Conservation (phyloP, 2,888 invertebrate genomes). For the Pycnomerus fuliginosus region DNA sequence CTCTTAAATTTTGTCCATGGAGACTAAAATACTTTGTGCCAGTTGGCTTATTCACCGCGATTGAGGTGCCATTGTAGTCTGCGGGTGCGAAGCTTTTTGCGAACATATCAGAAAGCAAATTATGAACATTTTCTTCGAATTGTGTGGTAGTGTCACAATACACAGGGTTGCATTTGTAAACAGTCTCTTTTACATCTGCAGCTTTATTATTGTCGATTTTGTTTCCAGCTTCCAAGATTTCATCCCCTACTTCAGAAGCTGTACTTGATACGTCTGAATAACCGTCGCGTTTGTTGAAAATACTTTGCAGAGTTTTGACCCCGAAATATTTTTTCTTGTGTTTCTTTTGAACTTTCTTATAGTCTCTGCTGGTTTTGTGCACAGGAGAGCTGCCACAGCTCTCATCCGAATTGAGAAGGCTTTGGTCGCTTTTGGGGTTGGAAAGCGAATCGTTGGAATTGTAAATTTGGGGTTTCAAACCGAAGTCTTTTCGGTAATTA, state of each 20-base stretch:
- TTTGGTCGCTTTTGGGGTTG: constrained; percentile 51
- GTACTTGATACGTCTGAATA: constrained; percentile 53
- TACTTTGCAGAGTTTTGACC: constrained; percentile 54
- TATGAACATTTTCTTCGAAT: constrained; percentile 53
- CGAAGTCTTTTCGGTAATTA: constrained; percentile 10
- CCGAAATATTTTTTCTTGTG: constrained; percentile 55
- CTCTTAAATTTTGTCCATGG: constrained; percentile 47
- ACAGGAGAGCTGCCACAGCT: constrained; percentile 58
- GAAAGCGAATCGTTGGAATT: constrained; percentile 49
- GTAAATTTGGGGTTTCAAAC: constrained; percentile 24
- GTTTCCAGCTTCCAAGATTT: constrained; percentile 8
- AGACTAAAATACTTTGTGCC: constrained; percentile 48
- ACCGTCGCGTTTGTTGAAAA: constrained; percentile 51
- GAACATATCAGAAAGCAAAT: constrained; percentile 51
- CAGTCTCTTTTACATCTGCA: constrained; percentile 17
- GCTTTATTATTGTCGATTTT: constrained; percentile 7
- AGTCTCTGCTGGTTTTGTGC: constrained; percentile 50
- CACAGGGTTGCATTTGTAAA: constrained; percentile 20
- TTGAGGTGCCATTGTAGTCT: constrained; percentile 18
- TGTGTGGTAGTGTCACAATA: constrained; percentile 46
- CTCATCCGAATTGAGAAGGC: constrained; percentile 48
- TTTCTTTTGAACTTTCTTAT: constrained; percentile 54
- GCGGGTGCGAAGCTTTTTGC: constrained; percentile 43
- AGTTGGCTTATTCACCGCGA: constrained; percentile 30
- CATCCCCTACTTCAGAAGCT: constrained; percentile 47